Percentiles rank a stretch among this genome's conserved stretches.
Evolutionary conservation across 2,797 vertebrate genomes (phyloP).

Genomic region (Phyllotis vaccarum): DNA sequence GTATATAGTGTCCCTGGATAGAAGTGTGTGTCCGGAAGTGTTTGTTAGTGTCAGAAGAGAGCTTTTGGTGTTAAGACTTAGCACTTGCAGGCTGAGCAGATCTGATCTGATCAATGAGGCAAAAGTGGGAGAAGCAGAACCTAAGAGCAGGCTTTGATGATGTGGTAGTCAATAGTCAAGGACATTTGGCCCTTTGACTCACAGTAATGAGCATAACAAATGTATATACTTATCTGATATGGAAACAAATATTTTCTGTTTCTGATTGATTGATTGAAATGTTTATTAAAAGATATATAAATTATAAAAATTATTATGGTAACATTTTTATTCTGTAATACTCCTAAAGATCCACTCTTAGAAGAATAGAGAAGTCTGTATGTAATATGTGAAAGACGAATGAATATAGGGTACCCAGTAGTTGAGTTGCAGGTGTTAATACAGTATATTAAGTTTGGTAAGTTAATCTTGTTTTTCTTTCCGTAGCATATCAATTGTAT

Average conservation of each 20-base stretch:
- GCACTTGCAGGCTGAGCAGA: not conserved
- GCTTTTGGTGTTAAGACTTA: slow-evolving; percentile 38
- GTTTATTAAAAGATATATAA: slow-evolving; percentile 60
- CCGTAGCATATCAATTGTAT: slow-evolving; percentile 29
- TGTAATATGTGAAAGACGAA: slow-evolving; percentile 54
- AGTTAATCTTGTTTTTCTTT: slow-evolving; percentile 67
- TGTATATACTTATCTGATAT: slow-evolving; percentile 34
- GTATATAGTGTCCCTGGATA: not conserved
- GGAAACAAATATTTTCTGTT: slow-evolving; percentile 43
- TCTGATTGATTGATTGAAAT: slow-evolving; percentile 45
- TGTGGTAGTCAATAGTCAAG: too few relatives aligned
- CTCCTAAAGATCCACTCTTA: slow-evolving; percentile 49
- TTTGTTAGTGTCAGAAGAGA: slow-evolving; percentile 16
- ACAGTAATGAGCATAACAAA: slow-evolving; percentile 28
- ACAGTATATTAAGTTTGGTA: slow-evolving; percentile 66
- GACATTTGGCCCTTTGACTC: slow-evolving; percentile 54
- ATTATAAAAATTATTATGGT: slow-evolving; percentile 57
- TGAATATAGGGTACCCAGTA: not conserved
- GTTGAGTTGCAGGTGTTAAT: slow-evolving; percentile 49
- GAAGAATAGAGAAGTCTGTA: slow-evolving; percentile 42
- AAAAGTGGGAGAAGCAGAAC: not conserved
- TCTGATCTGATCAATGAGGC: slow-evolving; percentile 18
- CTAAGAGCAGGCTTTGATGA: slow-evolving; percentile 41
- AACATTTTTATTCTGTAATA: slow-evolving; percentile 51
- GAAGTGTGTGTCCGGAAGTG: not conserved